Base-by-base conservation (phyloP, 2,888 invertebrate species). In the Tenthredo notha region DNA sequence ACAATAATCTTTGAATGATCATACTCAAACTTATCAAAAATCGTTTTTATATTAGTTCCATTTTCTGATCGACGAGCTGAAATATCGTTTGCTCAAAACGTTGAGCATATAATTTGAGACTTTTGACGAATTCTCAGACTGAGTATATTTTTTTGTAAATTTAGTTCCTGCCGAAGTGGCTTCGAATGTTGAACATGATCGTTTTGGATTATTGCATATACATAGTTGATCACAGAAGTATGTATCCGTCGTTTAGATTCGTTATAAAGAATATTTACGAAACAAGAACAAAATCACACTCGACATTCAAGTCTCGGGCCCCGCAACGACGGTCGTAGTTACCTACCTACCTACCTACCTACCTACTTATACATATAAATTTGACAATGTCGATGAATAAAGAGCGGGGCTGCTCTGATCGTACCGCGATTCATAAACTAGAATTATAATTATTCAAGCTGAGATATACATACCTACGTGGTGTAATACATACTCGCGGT, bases 351-450 rank as follows among this genome's bases (percentile, higher is more conserved):
- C 21, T 61, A 61, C n/a, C n/a, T 25, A 10, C 61, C 61, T 61
- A 61, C 61, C 21, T 61, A 67, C 29, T 33, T 67, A 67, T 67
- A 67, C 67, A 33, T 83, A 83, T 83, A 83, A 83, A 83, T 83
- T 83, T 70, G 83, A 83, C 67, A 83, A 43, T 43, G 83, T 83
- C 83, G 83, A 83, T 83, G 83, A 67, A 83, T 83, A 67, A 67
- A 54, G 29, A n/a, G 7, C 15, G 43, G 21, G 47, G 10, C 21
- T 15, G 43, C 83, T 83, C 83, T 83, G 83, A 83, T 83, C 83
- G 83, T 83, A 70, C 83, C 83, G 83, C 83, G 83, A 83, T 83
- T 83, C 83, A 83, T 83, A 83, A 83, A 83, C 25, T 83, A 80
- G 50, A 67, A 83, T 83, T 29, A 83, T 83, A 83, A 83, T 83